Percentiles rank a stretch among this genome's conserved stretches.
Conservation (phyloP, 2,888 invertebrate species). For the Drosophila atroscutellata region DNA sequence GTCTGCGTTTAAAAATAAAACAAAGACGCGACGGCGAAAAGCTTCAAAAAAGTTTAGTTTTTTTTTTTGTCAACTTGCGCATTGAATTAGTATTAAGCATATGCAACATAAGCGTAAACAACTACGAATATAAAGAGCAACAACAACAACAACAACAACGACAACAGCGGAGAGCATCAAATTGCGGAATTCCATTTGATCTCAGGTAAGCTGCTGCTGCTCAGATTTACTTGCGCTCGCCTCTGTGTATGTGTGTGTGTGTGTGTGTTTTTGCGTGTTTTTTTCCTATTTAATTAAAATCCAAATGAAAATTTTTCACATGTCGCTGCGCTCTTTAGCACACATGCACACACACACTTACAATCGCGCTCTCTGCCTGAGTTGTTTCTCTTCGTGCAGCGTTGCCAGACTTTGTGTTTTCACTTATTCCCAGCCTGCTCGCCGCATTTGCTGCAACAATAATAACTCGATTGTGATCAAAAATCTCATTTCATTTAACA, state of each 20-base stretch:
- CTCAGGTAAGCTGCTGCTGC: conserved; percentile 30
- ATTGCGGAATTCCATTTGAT: conserved; percentile 26
- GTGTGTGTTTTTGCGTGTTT: background rate
- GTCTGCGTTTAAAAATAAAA: conserved; percentile 70
- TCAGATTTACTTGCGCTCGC: conserved; percentile 18
- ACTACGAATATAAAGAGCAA: background rate
- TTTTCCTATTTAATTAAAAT: conserved; percentile 39
- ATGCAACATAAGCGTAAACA: conserved; percentile 35
- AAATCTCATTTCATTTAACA: background rate
- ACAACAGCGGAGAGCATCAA: conserved; percentile 22
- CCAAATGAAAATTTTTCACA: conserved; percentile 43
- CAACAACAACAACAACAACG: background rate
- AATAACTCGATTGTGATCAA: conserved; percentile 10
- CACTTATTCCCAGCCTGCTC: background rate
- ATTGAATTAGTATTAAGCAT: conserved; percentile 25
- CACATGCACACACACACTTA: background rate
- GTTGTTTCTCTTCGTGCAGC: conserved; percentile 7
- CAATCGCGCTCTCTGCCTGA: conserved; percentile 2
- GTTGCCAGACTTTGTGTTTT: conserved; percentile 30
- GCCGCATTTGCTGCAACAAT: conserved; percentile 11
- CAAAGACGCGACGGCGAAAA: conserved; percentile 43
- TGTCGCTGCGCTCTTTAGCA: conserved; percentile 19
- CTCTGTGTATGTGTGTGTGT: background rate
- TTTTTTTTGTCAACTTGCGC: conserved; percentile 27
- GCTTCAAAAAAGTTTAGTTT: conserved; percentile 10